Percentiles rank a stretch among this genome's conserved stretches.
phyloP scores from a whole-genome alignment of 2,797 vertebrate genomes.

The Anolis apletophallus region DNA sequence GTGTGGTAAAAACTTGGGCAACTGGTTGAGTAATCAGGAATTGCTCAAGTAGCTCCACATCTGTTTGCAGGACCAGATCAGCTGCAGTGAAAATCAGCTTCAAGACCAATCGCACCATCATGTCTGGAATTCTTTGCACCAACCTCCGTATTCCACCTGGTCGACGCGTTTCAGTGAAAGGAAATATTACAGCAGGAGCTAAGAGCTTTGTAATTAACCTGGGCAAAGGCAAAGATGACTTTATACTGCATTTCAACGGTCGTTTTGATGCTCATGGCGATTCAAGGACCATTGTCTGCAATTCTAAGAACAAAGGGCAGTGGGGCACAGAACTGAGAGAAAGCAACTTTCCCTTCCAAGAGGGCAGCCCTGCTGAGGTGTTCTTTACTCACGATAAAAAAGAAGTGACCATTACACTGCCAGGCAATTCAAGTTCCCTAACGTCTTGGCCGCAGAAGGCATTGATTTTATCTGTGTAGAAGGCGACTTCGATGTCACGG shows the following conservation, averaged over 20 bases:
- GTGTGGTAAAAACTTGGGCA: no score
- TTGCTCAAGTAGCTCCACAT: no score
- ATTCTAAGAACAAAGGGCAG: conserved; percentile 75
- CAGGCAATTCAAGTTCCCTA: conserved; percentile 77
- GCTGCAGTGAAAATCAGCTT: no score
- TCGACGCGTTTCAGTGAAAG: no score
- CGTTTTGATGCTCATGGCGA: conserved; percentile 79
- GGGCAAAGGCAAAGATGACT: conserved; percentile 71
- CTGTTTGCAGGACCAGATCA: no score
- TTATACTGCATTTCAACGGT: conserved; percentile 79
- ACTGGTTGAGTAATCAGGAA: no score
- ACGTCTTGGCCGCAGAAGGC: conserved; percentile 66
- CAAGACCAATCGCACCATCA: no score
- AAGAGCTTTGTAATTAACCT: conserved; percentile 81
- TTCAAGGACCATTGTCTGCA: conserved; percentile 77
- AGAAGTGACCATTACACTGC: conserved; percentile 73
- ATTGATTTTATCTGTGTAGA: conserved; percentile 72
- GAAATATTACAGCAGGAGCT: no score
- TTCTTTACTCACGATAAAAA: conserved; percentile 62
- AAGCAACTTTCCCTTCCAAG: conserved; percentile 78
- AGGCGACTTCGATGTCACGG: conserved; percentile 75
- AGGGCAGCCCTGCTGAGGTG: conserved; percentile 70
- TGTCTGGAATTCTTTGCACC: no score
- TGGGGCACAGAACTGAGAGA: conserved; percentile 81
- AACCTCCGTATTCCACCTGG: no score